Evolutionary conservation across 2,797 vertebrate genomes (phyloP).

Genomic region (Melanitta fusca): DNA sequence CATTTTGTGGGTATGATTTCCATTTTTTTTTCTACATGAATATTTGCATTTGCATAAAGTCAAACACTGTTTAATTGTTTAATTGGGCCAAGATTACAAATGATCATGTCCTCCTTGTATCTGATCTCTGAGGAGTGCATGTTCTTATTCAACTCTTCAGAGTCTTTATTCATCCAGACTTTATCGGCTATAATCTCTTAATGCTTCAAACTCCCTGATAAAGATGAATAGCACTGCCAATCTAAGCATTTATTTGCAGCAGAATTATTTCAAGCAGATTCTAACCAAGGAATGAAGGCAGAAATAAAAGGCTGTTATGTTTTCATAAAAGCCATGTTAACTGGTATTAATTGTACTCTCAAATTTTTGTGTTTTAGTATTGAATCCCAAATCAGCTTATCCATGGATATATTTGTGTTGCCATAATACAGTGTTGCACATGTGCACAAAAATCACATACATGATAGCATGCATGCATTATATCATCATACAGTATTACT

Average conservation of each 20-base stretch:
- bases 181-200: not conserved
- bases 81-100: not conserved
- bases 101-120: not conserved
- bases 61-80: not conserved
- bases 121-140: not conserved
- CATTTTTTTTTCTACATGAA: not conserved
- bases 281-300: not conserved
- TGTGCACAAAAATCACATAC: not conserved
- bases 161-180: not conserved
- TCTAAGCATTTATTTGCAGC: not conserved
- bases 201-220: not conserved
- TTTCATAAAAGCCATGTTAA: not conserved
- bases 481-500: not conserved
- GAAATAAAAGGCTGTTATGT: not conserved
- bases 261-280: not conserved
- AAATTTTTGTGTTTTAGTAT: not conserved
- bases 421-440: not conserved
- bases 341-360: not conserved
- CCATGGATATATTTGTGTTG: not conserved
- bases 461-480: not conserved
- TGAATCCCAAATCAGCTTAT: not conserved
- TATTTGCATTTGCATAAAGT: not conserved
- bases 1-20: not conserved
- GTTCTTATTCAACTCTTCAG: not conserved
- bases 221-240: not conserved